These are phyloP conservation scores for Atopsyche davidsoni DNA, from an alignment of 1,140 invertebrate species.

Conservation along the genomic window DNA sequence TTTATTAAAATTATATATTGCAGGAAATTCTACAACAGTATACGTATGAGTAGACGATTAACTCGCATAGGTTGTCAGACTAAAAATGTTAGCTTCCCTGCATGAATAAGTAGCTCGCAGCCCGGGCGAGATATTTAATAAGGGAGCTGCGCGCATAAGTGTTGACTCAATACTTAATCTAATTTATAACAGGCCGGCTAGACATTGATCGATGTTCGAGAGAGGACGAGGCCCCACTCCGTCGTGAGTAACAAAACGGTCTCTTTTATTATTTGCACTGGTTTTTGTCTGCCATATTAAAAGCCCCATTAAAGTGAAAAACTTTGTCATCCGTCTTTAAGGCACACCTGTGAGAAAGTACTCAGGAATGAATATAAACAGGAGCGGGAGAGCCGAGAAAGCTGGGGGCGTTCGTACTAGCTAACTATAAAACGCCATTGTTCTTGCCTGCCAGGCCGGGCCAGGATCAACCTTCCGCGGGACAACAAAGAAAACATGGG, in stretches of 20 bases:
- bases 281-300: conserved; percentile 9
- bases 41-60: too few relatives aligned
- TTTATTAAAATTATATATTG: too few relatives aligned
- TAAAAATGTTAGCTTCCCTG: too few relatives aligned
- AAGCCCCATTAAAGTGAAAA: conserved; percentile 16
- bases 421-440: background rate
- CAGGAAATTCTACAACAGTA: too few relatives aligned
- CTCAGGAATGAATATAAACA: background rate
- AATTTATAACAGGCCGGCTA: background rate
- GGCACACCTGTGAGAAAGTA: conserved; percentile 12
- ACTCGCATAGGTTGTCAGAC: too few relatives aligned
- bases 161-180: conserved; percentile 2
- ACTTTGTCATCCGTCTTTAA: conserved; percentile 8
- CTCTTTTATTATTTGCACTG: background rate
- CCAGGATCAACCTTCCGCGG: background rate
- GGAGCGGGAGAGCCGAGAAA: background rate
- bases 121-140: too few relatives aligned
- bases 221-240: background rate
- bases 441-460: background rate
- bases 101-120: too few relatives aligned
- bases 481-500: conserved; percentile 7
- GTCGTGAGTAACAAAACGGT: background rate
- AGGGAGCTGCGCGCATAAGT: background rate
- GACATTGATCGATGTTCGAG: conserved; percentile 6
- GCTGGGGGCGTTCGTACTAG: background rate